A percentile compares a stretch with the other conserved stretches of the same genome.
Evolutionary conservation across 1,140 invertebrate species (phyloP).

Genomic region (Tachypleus tridentatus): DNA sequence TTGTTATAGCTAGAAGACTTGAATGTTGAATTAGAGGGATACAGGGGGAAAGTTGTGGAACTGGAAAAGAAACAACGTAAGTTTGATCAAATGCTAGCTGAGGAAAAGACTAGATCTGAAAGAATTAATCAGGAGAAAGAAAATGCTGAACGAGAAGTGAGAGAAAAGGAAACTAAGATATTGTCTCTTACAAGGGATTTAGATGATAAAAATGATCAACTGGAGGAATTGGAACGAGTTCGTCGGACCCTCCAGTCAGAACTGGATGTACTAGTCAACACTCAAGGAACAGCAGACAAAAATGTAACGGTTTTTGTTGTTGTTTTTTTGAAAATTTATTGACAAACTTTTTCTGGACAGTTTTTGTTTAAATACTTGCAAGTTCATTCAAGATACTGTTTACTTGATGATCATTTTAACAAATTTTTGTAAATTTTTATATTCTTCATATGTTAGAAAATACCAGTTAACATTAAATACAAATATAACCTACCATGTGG

Average conservation of each 20-base stretch:
- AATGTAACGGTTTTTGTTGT: constrained; percentile 47
- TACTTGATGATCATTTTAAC: too few species aligned
- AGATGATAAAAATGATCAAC: constrained; percentile 75
- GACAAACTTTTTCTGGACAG: too few species aligned
- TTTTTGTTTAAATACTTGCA: too few species aligned
- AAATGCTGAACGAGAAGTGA: constrained; percentile 76
- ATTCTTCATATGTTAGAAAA: too few species aligned
- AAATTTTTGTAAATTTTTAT: too few species aligned
- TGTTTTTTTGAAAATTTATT: too few species aligned
- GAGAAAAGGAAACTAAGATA: constrained; percentile 93
- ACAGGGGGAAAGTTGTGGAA: constrained; percentile 70
- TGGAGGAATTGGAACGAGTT: constrained; percentile 78
- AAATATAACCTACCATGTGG: too few species aligned
- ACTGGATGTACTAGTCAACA: constrained; percentile 85
- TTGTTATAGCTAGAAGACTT: constrained; percentile 35
- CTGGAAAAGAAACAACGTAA: constrained; percentile 97
- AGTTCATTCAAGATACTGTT: too few species aligned
- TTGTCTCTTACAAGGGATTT: constrained; percentile 77
- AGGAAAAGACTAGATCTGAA: constrained; percentile 72
- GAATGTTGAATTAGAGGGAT: constrained; percentile 65
- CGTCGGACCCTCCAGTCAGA: constrained; percentile 76
- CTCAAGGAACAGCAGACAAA: constrained; percentile 92
- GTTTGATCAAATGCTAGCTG: constrained; percentile 89
- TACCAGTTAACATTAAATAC: too few species aligned
- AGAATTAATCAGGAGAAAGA: constrained; percentile 74